Percentiles rank a stretch among this genome's conserved stretches.
phyloP scores from a whole-genome alignment of 2,113 vertebrate species.

The Eleginops maclovinus region DNA sequence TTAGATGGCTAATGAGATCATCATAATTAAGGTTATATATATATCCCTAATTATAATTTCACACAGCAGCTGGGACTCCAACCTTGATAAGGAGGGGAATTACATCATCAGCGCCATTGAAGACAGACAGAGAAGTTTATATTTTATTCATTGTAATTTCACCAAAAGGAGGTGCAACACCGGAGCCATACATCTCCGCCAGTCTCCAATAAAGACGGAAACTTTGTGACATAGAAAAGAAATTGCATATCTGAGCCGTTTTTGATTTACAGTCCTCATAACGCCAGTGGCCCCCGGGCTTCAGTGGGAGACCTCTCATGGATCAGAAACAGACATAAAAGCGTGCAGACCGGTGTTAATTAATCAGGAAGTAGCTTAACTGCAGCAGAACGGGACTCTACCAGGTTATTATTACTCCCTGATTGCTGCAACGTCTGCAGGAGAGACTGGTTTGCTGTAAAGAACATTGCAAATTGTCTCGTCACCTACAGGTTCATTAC shows the following conservation, averaged over 20 bases:
- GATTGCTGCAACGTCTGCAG: constrained; percentile 25
- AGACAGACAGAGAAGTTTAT: constrained; percentile 13
- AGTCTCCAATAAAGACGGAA: constrained; percentile 9
- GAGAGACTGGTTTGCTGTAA: constrained; percentile 49
- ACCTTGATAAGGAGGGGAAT: constrained; percentile 30
- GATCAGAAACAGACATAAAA: constrained; percentile 10
- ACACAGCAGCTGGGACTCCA: constrained; percentile 31
- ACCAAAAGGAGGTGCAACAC: background rate
- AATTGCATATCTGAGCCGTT: constrained; percentile 21
- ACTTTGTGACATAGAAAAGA: constrained; percentile 12
- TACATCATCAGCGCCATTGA: constrained; percentile 6
- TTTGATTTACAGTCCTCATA: constrained; percentile 69
- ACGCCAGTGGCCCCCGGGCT: constrained; percentile 35
- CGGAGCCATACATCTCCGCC: background rate
- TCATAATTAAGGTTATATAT: constrained; percentile 23
- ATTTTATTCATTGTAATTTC: constrained; percentile 28
- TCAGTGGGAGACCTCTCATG: constrained; percentile 12
- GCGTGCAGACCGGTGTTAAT: constrained; percentile 9
- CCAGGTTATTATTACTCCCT: constrained; percentile 34
- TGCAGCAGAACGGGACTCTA: constrained; percentile 21
- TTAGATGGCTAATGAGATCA: constrained; percentile 45
- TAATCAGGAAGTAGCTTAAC: constrained; percentile 37
- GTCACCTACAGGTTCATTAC: constrained; percentile 4
- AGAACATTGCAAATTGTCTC: constrained; percentile 5
- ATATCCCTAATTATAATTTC: constrained; percentile 43